Base-by-base conservation (phyloP, 2,888 invertebrate species). In the Eurois occulta region DNA sequence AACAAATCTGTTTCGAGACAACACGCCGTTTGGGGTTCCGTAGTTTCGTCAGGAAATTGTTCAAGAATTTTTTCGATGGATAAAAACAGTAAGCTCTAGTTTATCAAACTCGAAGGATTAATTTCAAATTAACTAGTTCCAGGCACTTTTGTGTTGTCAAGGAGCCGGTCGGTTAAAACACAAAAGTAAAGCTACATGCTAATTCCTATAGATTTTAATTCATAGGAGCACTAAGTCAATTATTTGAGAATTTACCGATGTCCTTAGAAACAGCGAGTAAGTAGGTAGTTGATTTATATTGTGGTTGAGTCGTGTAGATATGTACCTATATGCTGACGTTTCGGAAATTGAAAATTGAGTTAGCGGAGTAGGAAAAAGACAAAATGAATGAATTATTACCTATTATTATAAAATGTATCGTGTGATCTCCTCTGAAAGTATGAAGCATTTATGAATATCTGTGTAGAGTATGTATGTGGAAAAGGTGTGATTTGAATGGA, bases 1-100 rank as follows among this genome's bases (percentile, higher is more conserved):
- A 95, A 96, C 95, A 94, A 94, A 95, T 94, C 91, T 92, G 90
- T 91, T 89, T 91, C 89, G 84, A 87, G 90, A 89, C 87, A 86
- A 87, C 84, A 78, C 79, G 66, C 8, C 75, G 84, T 90, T 88
- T 92, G 90, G 90, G 79, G 88, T 80, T 87, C 83, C 75, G 78
- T 84, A 10, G 24, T 80, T 87, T 84, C 74, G 77, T 84, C 11
- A 7, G n/a, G 21, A 41, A 18, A 32, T 68, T 43, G 2, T 11
- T 43, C 32, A 13, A 32, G 65, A 41, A 41, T 13, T 58, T 70
- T 48, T n/a, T 11, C n/a, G 38, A 38, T 5, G n/a, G 13, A 55
- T n/a, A 13, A n/a, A n/a, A 55, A 55, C n/a, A n/a, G 62, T 38
- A 38, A 58, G 16, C 58, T 58, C 58, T 16, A 28, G 58, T 16